Base-by-base conservation (phyloP, 2,113 vertebrate species). In the Tachycineta bicolor region DNA sequence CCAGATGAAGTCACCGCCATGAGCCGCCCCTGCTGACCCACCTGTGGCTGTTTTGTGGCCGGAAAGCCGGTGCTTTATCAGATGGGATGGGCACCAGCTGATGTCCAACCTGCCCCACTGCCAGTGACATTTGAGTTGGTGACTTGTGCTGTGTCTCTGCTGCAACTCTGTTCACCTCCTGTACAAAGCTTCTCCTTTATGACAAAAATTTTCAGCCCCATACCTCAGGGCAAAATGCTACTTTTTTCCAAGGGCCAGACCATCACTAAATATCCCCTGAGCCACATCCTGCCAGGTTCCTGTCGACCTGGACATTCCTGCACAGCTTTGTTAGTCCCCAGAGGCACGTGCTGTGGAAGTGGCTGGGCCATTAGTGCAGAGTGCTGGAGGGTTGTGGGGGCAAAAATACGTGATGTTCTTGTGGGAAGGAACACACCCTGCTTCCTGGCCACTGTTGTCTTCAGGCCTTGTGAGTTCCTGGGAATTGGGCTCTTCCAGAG, bases 351-450 rank as follows among this genome's bases (percentile, higher is more conserved):
- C 71, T 70, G 52, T 63, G 68, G 87, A 53, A 52, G 19, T 6
- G 28, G 58, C 60, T 34, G 60, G 41, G 69, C 14, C 1, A 13
- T 90, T 26, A 55, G n/a, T 2, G 3, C 49, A 2, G 10, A 52
- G 33, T 43, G 55, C 46, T 58, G 31, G 37, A 77, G 43, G 60
- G 25, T 47, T 21, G 47, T 31, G 55, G 65, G 67, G 41, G 23
- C 91, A 83, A 14, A 79, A 73, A 79, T 53, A 31, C 0, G 1
- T 1, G 25, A 62, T 3, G 1, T 89, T 87, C 43, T 70, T 69
- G 49, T 69, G 69, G 81, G 49, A 62, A 82, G 58, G 82, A 85
- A 33, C 93, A 93, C 87, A 12, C 74, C 84, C 83, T 84, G 58
- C 87, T 94, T 93, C 93, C 94, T 87, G 91, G 70, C 70, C 3